These are phyloP conservation scores for Sphyrna mokarran DNA, from an alignment of 2,113 vertebrate genomes.

Conservation along the genomic window DNA sequence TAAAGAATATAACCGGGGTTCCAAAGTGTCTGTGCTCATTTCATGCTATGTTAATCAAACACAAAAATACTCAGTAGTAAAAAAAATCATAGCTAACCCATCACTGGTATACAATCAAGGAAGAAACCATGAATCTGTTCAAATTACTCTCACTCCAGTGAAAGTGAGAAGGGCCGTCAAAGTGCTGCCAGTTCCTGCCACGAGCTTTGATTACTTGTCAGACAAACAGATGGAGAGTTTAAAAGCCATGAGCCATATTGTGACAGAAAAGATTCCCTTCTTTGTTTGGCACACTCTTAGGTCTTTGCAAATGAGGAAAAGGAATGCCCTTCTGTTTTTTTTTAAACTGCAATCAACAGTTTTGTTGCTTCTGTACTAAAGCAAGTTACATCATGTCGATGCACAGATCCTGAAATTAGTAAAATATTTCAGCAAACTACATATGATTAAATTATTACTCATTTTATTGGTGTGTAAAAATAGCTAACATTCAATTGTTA, in stretches of 20 bases:
- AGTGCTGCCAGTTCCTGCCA: conserved; percentile 54
- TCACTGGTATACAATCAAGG: conserved; percentile 44
- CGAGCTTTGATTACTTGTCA: conserved; percentile 51
- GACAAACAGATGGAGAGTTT: conserved; percentile 66
- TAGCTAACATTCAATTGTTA: neutral
- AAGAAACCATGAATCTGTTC: conserved; percentile 53
- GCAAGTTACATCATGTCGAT: neutral
- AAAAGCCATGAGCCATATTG: conserved; percentile 62
- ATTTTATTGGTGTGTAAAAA: neutral
- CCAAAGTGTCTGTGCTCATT: conserved; percentile 38
- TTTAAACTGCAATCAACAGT: conserved; percentile 16
- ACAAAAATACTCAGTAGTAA: conserved; percentile 39
- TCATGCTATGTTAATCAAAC: conserved; percentile 35
- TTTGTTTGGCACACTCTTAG: conserved; percentile 51
- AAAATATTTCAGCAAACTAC: neutral
- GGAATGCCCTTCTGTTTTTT: conserved; percentile 37
- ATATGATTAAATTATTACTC: neutral
- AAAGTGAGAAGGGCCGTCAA: conserved; percentile 49
- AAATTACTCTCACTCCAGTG: conserved; percentile 59
- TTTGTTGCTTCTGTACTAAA: conserved; percentile 8
- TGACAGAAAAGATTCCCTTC: conserved; percentile 62
- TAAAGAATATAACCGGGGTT: conserved; percentile 9
- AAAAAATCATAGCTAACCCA: conserved; percentile 40
- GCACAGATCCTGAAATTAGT: neutral
- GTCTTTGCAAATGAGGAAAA: conserved; percentile 41